Conservation (phyloP, 1,140 invertebrate species). For the Branchinecta lindahli region DNA sequence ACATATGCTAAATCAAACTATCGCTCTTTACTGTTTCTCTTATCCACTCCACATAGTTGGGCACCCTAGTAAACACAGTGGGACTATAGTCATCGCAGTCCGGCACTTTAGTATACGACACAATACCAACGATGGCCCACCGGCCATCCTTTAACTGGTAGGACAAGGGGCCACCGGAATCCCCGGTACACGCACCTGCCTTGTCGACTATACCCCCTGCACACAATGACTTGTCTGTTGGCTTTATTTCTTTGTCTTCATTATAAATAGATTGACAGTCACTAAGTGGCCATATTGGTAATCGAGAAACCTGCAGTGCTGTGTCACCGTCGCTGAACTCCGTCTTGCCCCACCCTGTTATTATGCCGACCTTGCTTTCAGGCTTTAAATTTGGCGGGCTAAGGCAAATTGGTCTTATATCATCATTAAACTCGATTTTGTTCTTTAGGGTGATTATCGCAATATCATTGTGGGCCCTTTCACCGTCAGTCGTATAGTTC, state of each 20-base stretch:
- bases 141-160: neutral
- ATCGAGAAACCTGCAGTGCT: neutral
- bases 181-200: neutral
- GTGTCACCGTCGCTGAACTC: neutral
- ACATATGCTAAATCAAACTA: too few relatives aligned
- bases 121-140: neutral
- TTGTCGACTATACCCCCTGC: neutral
- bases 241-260: neutral
- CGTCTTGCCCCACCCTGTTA: neutral
- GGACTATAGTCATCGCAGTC: neutral
- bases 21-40: neutral
- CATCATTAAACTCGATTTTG: neutral
- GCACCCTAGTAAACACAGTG: neutral
- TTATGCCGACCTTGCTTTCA: neutral
- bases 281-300: neutral
- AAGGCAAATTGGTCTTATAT: conserved; percentile 2
- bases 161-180: neutral
- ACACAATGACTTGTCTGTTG: neutral
- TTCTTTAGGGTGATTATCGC: neutral
- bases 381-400: neutral
- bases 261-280: neutral
- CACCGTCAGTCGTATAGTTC: neutral
- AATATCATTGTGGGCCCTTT: neutral
- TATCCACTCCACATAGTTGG: neutral
- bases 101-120: neutral